phyloP scores from a whole-genome alignment of 2,888 invertebrate genomes.

The Cheilosia vulpina region DNA sequence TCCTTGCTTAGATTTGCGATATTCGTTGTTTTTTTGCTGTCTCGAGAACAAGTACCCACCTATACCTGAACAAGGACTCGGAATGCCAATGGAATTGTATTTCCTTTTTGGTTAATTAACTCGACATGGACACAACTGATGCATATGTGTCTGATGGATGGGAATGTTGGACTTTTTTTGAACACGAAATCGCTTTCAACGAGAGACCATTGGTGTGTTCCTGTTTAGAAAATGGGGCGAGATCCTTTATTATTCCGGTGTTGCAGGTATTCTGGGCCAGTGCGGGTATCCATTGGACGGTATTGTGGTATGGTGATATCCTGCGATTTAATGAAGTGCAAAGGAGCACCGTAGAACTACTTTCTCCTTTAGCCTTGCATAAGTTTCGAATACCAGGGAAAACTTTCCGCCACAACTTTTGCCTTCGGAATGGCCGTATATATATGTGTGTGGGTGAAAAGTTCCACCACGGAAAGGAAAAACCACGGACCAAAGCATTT shows the following conservation, averaged over 20 bases:
- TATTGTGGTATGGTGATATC: conserved; percentile 28
- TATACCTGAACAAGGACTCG: conserved; percentile 30
- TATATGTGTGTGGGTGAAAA: conserved; percentile 2
- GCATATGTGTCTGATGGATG: conserved; percentile 4
- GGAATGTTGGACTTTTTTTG: conserved; percentile 27
- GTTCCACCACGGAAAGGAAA: not conserved
- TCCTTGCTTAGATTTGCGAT: conserved; percentile 22
- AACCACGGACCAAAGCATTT: conserved; percentile 24
- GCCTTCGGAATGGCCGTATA: not conserved
- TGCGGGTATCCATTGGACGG: not conserved
- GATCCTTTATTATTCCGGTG: conserved; percentile 30
- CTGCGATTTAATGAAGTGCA: conserved; percentile 57
- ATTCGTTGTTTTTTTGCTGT: not conserved
- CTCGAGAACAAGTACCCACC: not conserved
- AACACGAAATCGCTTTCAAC: conserved; percentile 61
- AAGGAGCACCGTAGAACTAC: conserved; percentile 32
- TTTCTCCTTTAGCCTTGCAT: conserved; percentile 15
- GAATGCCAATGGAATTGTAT: conserved; percentile 33
- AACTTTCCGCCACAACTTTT: conserved; percentile 31
- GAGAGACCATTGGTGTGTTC: conserved; percentile 2
- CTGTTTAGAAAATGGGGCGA: not conserved
- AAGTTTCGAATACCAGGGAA: conserved; percentile 38
- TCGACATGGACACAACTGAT: conserved; percentile 44
- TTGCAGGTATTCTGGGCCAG: conserved; percentile 14
- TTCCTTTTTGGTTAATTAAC: conserved; percentile 63